A percentile compares a stretch with the other conserved stretches of the same genome.
Conservation (phyloP, 2,113 vertebrate genomes). For the Apodemus speciosus region DNA sequence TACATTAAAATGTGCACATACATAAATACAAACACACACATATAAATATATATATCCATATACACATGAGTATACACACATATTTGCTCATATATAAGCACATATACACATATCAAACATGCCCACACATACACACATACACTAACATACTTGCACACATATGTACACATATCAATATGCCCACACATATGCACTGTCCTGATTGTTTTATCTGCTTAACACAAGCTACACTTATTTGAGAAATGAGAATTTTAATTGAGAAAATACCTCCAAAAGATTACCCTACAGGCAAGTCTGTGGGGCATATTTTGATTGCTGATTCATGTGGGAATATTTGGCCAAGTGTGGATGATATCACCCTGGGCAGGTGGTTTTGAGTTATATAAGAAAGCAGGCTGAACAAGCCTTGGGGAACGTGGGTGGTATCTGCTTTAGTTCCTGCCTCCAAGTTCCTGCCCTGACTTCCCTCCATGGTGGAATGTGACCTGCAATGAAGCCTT, state of each 20-base stretch:
- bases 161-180: background rate
- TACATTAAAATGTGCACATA: too few species aligned
- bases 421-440: background rate
- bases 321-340: background rate
- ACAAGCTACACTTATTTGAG: background rate
- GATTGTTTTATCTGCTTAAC: background rate
- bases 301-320: background rate
- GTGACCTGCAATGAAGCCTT: background rate
- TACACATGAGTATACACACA: background rate
- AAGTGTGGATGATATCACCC: too few species aligned
- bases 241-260: background rate
- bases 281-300: background rate
- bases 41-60: background rate
- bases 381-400: background rate
- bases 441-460: background rate
- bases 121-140: too few species aligned
- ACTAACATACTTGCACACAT: background rate
- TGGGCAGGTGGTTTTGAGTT: background rate
- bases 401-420: background rate
- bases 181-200: background rate
- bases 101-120: background rate
- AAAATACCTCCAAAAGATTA: background rate
- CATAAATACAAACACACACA: background rate
- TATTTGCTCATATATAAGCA: too few species aligned
- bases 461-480: background rate